phyloP scores from a whole-genome alignment of 2,888 invertebrate species.

The Odiellus spinosus region DNA sequence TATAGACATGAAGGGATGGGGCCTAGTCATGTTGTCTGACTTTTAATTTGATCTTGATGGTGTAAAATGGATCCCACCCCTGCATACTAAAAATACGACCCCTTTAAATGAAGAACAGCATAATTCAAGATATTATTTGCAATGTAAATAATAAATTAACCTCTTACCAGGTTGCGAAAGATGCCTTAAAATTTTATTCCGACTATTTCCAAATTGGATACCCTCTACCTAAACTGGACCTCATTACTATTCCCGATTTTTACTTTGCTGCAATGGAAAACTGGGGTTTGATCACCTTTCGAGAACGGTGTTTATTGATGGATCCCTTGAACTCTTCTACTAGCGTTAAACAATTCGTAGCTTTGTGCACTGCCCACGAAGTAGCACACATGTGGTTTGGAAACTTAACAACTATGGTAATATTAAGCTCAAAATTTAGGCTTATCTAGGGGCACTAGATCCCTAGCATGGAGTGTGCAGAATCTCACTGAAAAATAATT shows the following conservation, averaged over 20 bases:
- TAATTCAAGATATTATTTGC: too few species aligned
- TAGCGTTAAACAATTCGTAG: slow-evolving; percentile 2
- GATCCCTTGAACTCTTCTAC: slow-evolving; percentile 1
- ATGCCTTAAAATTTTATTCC: slow-evolving; percentile 82
- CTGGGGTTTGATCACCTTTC: slow-evolving; percentile 35
- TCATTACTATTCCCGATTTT: slow-evolving; percentile 91
- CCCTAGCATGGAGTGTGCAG: too few species aligned
- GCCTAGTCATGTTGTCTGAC: too few species aligned
- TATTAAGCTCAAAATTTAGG: background rate
- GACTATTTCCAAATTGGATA: slow-evolving; percentile 88
- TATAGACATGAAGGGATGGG: too few species aligned
- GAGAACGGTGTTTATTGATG: slow-evolving; percentile 1
- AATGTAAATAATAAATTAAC: too few species aligned
- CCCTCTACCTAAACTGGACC: slow-evolving; percentile 87
- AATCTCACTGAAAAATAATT: too few species aligned
- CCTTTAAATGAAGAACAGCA: too few species aligned
- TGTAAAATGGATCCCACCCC: too few species aligned
- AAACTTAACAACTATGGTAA: slow-evolving; percentile 36
- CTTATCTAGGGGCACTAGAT: too few species aligned
- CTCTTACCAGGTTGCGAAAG: slow-evolving; percentile 42
- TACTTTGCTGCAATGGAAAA: slow-evolving; percentile 51
- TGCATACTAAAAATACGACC: too few species aligned
- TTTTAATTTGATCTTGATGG: too few species aligned
- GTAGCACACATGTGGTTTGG: slow-evolving; percentile 36
- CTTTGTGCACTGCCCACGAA: slow-evolving; percentile 1